A percentile compares a stretch with the other conserved stretches of the same genome.
These are phyloP conservation scores for Paracanthobrama guichenoti DNA, from an alignment of 2,113 vertebrate genomes.

Conservation along the genomic window DNA sequence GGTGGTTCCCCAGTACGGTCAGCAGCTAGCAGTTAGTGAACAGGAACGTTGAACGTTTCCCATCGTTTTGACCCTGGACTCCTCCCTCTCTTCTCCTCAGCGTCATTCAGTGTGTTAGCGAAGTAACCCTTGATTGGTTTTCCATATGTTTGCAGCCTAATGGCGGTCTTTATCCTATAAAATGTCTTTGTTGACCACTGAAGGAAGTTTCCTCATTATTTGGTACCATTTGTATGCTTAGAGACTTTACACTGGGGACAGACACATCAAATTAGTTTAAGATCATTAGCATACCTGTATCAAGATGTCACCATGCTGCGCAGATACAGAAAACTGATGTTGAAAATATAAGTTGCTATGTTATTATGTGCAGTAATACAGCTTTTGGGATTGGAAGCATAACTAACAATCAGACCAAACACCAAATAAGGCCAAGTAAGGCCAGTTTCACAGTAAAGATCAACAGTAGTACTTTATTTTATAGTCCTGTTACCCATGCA, in stretches of 20 bases:
- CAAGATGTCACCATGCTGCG: background rate
- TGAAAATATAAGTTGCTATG: conserved; percentile 44
- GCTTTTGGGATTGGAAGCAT: background rate
- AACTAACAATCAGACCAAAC: background rate
- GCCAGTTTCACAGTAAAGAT: background rate
- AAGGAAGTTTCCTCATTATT: conserved; percentile 45
- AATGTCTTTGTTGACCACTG: conserved; percentile 33
- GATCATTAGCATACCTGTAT: conserved; percentile 40
- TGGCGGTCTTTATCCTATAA: conserved; percentile 27
- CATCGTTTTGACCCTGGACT: conserved; percentile 47
- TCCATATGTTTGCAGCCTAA: conserved; percentile 35
- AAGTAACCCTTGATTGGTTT: conserved; percentile 47
- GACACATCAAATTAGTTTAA: conserved; percentile 35
- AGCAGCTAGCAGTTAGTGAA: conserved; percentile 41
- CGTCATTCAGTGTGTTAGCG: conserved; percentile 34
- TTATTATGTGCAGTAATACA: conserved; percentile 24
- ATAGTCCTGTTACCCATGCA: no score
- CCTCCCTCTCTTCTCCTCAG: conserved; percentile 35
- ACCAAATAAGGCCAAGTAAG: background rate
- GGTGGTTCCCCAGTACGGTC: conserved; percentile 46
- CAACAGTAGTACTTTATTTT: background rate
- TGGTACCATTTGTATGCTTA: conserved; percentile 24
- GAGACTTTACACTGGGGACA: conserved; percentile 40
- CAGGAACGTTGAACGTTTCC: conserved; percentile 36
- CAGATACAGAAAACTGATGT: conserved; percentile 25